Conservation (phyloP, 2,113 vertebrate genomes). For the Synchiropus splendidus region DNA sequence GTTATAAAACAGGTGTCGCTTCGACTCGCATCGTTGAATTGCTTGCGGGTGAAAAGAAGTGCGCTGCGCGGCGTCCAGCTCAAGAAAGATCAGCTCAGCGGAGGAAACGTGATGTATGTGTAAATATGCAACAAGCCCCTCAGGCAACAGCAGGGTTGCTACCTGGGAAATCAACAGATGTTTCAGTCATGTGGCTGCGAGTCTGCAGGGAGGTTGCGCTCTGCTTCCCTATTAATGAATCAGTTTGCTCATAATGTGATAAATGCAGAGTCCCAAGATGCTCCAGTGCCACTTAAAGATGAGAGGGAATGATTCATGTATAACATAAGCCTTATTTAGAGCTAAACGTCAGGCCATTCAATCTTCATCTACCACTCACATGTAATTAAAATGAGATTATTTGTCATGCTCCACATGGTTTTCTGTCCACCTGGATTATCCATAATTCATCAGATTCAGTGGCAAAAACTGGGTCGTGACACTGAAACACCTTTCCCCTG, state of each 20-base stretch:
- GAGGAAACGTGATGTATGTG: neutral
- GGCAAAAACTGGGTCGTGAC: no score
- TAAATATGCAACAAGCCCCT: slow-evolving; percentile 2
- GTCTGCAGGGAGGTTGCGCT: slow-evolving; percentile 24
- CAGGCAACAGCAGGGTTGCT: slow-evolving; percentile 4
- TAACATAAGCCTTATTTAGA: no score
- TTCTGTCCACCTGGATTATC: slow-evolving; percentile 21
- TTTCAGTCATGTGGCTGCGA: slow-evolving; percentile 30
- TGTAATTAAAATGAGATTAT: slow-evolving; percentile 1
- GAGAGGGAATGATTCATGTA: neutral
- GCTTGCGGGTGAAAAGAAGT: slow-evolving; percentile 6
- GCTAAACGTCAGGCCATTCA: no score
- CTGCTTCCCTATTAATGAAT: slow-evolving; percentile 34
- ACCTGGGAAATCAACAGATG: slow-evolving; percentile 57
- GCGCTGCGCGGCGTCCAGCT: no score
- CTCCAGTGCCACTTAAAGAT: slow-evolving; percentile 29
- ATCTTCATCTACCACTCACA: no score
- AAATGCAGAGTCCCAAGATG: slow-evolving; percentile 35
- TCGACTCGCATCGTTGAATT: slow-evolving; percentile 14
- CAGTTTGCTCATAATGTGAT: slow-evolving; percentile 23
- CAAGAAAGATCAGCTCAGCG: no score
- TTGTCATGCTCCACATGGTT: slow-evolving; percentile 24
- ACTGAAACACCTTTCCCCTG: neutral
- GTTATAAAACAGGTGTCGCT: slow-evolving; percentile 57
- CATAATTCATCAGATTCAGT: no score